phyloP scores from a whole-genome alignment of 2,113 vertebrate species.

The Pygoscelis antarcticus region DNA sequence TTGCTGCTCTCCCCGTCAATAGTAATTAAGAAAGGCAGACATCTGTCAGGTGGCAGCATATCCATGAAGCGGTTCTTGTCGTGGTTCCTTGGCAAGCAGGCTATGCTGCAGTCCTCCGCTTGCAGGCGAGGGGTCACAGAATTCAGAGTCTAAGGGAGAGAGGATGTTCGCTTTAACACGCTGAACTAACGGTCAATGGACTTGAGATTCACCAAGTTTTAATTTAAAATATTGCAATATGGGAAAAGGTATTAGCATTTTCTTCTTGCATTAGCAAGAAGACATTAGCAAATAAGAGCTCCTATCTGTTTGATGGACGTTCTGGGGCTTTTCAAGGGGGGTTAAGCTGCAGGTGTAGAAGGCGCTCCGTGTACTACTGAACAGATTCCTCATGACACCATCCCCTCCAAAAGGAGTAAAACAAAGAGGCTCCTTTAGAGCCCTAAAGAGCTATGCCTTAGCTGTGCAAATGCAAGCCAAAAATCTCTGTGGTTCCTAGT shows the following conservation, averaged over 20 bases:
- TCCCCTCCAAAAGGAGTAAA: neutral
- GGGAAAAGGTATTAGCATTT: neutral
- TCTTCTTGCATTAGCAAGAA: neutral
- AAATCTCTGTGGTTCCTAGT: neutral
- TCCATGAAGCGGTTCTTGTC: constrained; percentile 99
- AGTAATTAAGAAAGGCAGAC: constrained; percentile 98
- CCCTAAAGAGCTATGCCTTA: neutral
- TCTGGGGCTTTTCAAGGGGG: neutral
- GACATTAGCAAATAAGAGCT: neutral
- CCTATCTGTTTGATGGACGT: neutral
- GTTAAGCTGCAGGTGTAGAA: neutral
- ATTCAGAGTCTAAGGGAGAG: constrained; percentile 89
- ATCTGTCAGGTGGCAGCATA: constrained; percentile 96
- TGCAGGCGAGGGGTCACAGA: constrained; percentile 97
- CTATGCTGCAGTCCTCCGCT: constrained; percentile 98
- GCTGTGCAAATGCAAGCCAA: neutral
- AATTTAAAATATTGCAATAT: neutral
- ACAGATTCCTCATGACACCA: neutral
- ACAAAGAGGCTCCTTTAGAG: neutral
- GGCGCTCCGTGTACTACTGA: neutral
- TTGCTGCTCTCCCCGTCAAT: constrained; percentile 99
- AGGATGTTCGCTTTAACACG: neutral
- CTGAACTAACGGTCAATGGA: neutral
- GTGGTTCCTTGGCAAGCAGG: constrained; percentile 96
- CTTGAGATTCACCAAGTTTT: neutral